A percentile compares a stretch with the other conserved stretches of the same genome.
Evolutionary conservation across 2,888 invertebrate genomes (phyloP).

Genomic region (Gryllus longicercus): DNA sequence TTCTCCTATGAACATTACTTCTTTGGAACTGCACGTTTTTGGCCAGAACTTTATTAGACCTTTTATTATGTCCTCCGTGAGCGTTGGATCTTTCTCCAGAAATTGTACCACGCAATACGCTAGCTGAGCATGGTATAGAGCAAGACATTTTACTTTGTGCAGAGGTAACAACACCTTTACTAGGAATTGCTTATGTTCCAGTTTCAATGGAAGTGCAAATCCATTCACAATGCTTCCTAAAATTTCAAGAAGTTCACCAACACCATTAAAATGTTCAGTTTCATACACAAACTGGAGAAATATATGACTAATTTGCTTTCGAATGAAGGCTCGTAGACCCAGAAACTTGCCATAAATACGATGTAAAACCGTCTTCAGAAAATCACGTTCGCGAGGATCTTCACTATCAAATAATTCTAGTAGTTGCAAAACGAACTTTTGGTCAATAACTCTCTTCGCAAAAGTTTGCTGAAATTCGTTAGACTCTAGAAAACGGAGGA

Average conservation of each 20-base stretch:
- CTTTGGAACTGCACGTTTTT: constrained; percentile 99
- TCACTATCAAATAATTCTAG: constrained; percentile 98
- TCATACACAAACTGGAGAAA: constrained; percentile 98
- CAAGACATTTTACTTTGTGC: constrained; percentile 97
- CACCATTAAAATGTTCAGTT: constrained; percentile 99
- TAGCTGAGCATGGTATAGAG: constrained; percentile 97
- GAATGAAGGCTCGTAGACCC: constrained; percentile 96
- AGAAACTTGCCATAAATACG: constrained; percentile 99
- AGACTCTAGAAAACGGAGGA: constrained; percentile 95
- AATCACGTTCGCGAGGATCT: constrained; percentile 98
- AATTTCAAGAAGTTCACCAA: constrained; percentile 97
- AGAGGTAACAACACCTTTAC: constrained; percentile 96
- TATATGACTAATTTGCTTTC: constrained; percentile 99
- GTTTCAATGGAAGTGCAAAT: constrained; percentile 96
- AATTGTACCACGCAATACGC: constrained; percentile 99
- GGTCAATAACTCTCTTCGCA: constrained; percentile 93
- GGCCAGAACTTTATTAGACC: constrained; percentile 99
- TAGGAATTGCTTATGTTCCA: constrained; percentile 98
- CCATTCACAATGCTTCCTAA: constrained; percentile 99
- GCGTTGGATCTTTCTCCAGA: constrained; percentile 95
- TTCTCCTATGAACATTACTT: constrained; percentile 95
- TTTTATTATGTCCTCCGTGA: constrained; percentile 96
- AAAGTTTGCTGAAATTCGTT: constrained; percentile 96
- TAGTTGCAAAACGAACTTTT: constrained; percentile 96
- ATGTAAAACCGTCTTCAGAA: constrained; percentile 97